phyloP scores from a whole-genome alignment of 2,113 vertebrate species.

The Fregetta grallaria region DNA sequence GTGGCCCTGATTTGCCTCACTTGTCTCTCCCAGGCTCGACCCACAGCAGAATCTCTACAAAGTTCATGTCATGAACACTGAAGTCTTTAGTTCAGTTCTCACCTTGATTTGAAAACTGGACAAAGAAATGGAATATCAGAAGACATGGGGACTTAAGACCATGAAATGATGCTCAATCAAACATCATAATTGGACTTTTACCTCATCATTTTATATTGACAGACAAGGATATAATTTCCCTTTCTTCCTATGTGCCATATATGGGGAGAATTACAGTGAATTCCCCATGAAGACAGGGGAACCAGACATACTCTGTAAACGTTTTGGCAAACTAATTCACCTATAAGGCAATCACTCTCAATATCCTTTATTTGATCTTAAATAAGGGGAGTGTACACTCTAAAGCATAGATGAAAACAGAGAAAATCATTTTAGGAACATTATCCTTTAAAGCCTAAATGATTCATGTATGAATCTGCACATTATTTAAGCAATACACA shows the following conservation, averaged over 20 bases:
- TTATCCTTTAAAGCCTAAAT: not conserved
- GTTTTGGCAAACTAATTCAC: not conserved
- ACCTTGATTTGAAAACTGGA: not conserved
- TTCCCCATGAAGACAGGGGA: not conserved
- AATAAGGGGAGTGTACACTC: not conserved
- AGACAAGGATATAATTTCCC: not conserved
- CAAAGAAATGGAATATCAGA: not conserved
- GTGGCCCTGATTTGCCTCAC: not conserved
- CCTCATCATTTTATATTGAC: not conserved
- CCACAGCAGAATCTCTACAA: not conserved
- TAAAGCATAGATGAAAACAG: not conserved
- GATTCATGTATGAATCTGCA: not conserved
- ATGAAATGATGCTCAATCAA: not conserved
- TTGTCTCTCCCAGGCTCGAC: not conserved
- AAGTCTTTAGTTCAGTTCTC: not conserved
- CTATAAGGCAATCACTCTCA: not conserved
- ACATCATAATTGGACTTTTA: not conserved
- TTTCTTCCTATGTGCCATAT: not conserved
- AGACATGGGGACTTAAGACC: not conserved
- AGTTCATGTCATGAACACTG: not conserved
- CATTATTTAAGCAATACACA: not conserved
- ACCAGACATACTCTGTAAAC: not conserved
- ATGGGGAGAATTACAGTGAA: not conserved
- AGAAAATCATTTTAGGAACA: not conserved
- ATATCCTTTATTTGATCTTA: not conserved